Percentiles rank a stretch among this genome's conserved stretches.
phyloP scores from a whole-genome alignment of 2,113 vertebrate species.

The Hemiscyllium ocellatum region DNA sequence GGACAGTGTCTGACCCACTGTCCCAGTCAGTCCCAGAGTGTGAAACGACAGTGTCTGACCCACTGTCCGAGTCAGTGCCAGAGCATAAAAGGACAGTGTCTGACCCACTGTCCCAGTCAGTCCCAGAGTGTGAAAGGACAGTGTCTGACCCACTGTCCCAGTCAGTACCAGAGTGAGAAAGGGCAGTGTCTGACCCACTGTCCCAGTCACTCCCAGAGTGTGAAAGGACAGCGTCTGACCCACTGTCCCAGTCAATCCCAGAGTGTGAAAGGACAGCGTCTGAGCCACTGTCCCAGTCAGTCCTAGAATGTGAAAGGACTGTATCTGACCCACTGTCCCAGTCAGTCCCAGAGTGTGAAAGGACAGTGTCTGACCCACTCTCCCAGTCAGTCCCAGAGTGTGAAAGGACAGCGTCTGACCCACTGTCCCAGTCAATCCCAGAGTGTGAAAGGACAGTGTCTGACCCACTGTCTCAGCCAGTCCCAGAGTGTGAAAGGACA shows the following conservation, averaged over 20 bases:
- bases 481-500: not conserved
- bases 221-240: not conserved
- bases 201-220: not conserved
- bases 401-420: not conserved
- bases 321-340: not conserved
- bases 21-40: not conserved
- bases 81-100: not conserved
- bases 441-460: not conserved
- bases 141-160: not conserved
- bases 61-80: not conserved
- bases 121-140: not conserved
- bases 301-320: too few species aligned
- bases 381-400: not conserved
- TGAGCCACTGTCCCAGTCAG: not conserved
- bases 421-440: not conserved
- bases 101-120: not conserved
- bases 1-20: not conserved
- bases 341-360: not conserved
- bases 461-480: not conserved
- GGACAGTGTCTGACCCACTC: not conserved
- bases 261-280: too few species aligned
- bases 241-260: not conserved
- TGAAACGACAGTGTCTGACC: too few species aligned
- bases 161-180: not conserved
- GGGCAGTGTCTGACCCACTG: too few species aligned